Base-by-base conservation (phyloP, 2,888 invertebrate genomes). In the Bimastos eiseni region DNA sequence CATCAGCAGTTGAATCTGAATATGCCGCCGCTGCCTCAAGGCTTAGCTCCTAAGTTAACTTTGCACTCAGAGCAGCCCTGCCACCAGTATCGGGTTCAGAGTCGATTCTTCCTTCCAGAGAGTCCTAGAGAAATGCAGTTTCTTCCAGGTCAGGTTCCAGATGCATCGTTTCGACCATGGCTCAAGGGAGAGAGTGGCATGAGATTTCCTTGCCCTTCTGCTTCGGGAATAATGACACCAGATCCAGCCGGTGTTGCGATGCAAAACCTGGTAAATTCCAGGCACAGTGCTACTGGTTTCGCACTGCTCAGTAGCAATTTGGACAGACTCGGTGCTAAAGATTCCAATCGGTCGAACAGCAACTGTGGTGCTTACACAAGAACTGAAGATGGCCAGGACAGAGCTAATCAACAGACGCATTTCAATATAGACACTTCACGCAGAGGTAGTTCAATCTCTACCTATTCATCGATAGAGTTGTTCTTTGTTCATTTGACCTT, bases 271-370 rank as follows among this genome's bases (percentile, higher is more conserved):
- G 70, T 70, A 13, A 70, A 70, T 70, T 70, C 70, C 70, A 70
- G 70, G n/a, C 70, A 70, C 30, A 70, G 24, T 49, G 49, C 49
- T 21, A 49, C 49, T 49, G 49, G 70, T n/a, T 70, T 70, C n/a
- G 70, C 70, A n/a, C n/a, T 70, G 70, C n/a, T n/a, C n/a, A n/a
- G n/a, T 70, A 70, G 70, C n/a, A n/a, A 70, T n/a, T 70, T 70
- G 30, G 70, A 70, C 70, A 70, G 70, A 70, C n/a, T n/a, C 30
- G 70, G 70, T 70, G n/a, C 70, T n/a, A 70, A 70, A 11, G 70
- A 70, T 70, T 70, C 30, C 11, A n/a, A 70, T n/a, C 70, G n/a
- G 70, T 8, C n/a, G 70, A 70, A 70, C 30, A 70, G 13, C 70
- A 70, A n/a, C 70, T 70, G 70, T n/a, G 70, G n/a, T n/a, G n/a